Evolutionary conservation across 2,888 invertebrate species (phyloP).

Genomic region (Coleophora flavipennella): DNA sequence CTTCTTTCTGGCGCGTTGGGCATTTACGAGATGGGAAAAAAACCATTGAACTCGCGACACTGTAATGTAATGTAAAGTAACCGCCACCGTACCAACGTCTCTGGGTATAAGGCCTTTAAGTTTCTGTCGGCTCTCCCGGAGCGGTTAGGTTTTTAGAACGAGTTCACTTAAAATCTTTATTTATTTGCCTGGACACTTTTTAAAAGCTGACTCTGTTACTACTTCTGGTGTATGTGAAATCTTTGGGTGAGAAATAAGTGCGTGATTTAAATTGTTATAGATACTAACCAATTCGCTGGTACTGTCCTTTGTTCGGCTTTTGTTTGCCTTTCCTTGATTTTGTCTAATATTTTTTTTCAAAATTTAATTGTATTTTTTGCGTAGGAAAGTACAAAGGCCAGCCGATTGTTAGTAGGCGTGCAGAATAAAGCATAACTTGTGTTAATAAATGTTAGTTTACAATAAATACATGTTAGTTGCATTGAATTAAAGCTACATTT

Average conservation of each 20-base stretch:
- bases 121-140: too few relatives aligned
- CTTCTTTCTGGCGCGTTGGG: too few relatives aligned
- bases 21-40: too few relatives aligned
- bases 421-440: conserved; percentile 33
- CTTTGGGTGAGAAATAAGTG: background rate
- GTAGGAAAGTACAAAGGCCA: conserved; percentile 17
- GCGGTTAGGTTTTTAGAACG: too few relatives aligned
- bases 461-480: background rate
- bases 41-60: too few relatives aligned
- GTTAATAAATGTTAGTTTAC: conserved; percentile 21
- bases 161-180: too few relatives aligned
- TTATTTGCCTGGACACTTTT: too few relatives aligned
- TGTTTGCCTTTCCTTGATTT: conserved; percentile 42
- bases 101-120: too few relatives aligned
- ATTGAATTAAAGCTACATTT: too few relatives aligned
- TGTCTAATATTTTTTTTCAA: conserved; percentile 20
- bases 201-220: too few relatives aligned
- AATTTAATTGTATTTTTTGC: conserved; percentile 8
- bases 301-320: conserved; percentile 57
- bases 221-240: background rate
- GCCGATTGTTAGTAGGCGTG: conserved; percentile 51
- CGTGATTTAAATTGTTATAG: conserved; percentile 15
- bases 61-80: too few relatives aligned
- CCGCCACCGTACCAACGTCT: too few relatives aligned
- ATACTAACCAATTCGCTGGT: conserved; percentile 72